Evolutionary conservation across 1,140 invertebrate species (phyloP).

Genomic region (Macrostomum lignano): DNA sequence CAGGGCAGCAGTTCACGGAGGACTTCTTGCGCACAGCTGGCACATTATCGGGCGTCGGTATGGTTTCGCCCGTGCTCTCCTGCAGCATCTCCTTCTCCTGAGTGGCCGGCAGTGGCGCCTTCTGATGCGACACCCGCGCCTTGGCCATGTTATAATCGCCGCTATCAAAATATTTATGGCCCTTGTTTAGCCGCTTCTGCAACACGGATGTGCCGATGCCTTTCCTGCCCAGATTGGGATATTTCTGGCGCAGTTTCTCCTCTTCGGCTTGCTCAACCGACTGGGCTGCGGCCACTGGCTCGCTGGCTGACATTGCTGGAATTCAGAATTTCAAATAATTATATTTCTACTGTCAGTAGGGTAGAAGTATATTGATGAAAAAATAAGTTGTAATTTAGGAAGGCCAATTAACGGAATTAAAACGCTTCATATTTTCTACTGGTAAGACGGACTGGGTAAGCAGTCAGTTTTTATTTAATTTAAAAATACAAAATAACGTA

Average conservation of each 20-base stretch:
- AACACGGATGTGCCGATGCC: neutral
- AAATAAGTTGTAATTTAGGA: too few species aligned
- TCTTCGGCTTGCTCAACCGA: neutral
- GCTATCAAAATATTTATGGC: conserved; percentile 3
- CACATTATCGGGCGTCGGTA: conserved; percentile 4
- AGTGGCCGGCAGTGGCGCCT: neutral
- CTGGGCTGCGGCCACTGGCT: too few species aligned
- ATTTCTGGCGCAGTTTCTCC: neutral
- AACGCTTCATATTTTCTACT: too few species aligned
- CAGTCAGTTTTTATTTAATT: too few species aligned
- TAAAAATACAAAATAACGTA: too few species aligned
- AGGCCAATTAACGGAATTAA: too few species aligned
- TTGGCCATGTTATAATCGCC: conserved; percentile 2
- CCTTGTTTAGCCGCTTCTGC: conserved; percentile 1
- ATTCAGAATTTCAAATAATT: too few species aligned
- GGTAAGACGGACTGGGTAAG: too few species aligned
- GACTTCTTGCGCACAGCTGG: neutral
- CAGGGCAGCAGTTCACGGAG: too few species aligned
- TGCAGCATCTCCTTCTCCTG: conserved; percentile 3
- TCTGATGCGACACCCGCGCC: neutral
- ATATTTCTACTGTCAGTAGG: too few species aligned
- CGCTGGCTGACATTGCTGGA: too few species aligned
- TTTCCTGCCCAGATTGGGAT: neutral
- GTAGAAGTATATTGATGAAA: too few species aligned
- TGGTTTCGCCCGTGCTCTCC: conserved; percentile 1